phyloP scores from a whole-genome alignment of 2,797 vertebrate species.

The Acrossocheilus wenchowensis region DNA sequence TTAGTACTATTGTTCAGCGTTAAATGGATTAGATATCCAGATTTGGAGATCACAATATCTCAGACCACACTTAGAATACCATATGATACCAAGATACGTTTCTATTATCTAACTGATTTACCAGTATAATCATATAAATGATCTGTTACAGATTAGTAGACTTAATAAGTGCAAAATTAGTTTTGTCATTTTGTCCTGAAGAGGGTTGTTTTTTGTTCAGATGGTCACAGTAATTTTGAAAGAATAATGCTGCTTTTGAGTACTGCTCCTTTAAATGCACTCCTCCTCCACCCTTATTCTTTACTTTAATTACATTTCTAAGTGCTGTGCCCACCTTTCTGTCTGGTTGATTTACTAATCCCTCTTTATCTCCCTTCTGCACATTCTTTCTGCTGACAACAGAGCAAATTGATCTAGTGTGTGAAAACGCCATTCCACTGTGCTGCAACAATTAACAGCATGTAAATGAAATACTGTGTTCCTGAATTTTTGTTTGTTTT shows the following conservation, averaged over 20 bases:
- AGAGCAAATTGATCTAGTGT: constrained; percentile 42
- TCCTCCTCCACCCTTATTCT: constrained; percentile 28
- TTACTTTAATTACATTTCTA: constrained; percentile 54
- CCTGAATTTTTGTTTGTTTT: constrained; percentile 1
- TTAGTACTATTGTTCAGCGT: too few species aligned
- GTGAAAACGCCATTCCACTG: constrained; percentile 27
- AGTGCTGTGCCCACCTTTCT: constrained; percentile 55
- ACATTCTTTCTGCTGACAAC: constrained; percentile 52
- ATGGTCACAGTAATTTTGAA: background rate
- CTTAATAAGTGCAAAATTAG: background rate
- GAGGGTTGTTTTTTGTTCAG: background rate
- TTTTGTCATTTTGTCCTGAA: background rate
- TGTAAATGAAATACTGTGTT: constrained; percentile 8
- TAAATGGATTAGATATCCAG: background rate
- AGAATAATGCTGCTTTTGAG: background rate
- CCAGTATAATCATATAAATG: too few species aligned
- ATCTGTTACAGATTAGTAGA: background rate
- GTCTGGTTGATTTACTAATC: constrained; percentile 57
- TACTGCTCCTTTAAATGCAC: constrained; percentile 44
- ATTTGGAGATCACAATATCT: background rate
- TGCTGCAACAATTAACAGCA: constrained; percentile 21
- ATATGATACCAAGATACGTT: background rate
- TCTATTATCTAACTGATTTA: too few species aligned
- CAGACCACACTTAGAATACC: background rate
- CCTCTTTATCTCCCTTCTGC: constrained; percentile 8